Percentiles rank a stretch among this genome's conserved stretches.
Conservation (phyloP, 2,113 vertebrate genomes). For the Bos taurus region DNA sequence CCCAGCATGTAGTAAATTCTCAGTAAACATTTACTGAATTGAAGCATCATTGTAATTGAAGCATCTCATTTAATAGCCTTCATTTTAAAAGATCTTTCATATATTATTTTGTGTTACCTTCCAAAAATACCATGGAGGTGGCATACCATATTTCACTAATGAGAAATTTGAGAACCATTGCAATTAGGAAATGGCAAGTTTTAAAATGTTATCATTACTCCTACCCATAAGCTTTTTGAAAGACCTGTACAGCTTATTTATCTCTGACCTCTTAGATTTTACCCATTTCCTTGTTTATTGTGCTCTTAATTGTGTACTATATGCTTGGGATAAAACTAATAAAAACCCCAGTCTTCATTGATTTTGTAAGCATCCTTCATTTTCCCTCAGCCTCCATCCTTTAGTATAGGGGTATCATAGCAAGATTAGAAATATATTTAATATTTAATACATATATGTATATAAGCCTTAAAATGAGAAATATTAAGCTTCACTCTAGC, state of each 20-base stretch:
- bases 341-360: not conserved
- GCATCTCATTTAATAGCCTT: not conserved
- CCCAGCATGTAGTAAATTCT: not conserved
- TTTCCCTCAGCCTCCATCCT: not conserved
- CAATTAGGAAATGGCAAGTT: not conserved
- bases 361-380: constrained; percentile 23
- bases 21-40: not conserved
- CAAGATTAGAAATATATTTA: not conserved
- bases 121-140: not conserved
- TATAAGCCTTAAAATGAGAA: constrained; percentile 44
- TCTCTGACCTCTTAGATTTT: not conserved
- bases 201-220: not conserved
- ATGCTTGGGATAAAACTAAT: not conserved
- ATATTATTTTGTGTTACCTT: not conserved
- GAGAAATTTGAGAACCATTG: constrained; percentile 18
- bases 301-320: not conserved
- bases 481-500: not conserved
- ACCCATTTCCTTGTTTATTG: not conserved
- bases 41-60: not conserved
- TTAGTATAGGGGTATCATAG: not conserved
- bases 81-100: constrained; percentile 8
- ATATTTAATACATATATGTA: not conserved
- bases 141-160: not conserved
- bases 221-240: not conserved
- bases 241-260: constrained; percentile 8